A percentile compares a stretch with the other conserved stretches of the same genome.
phyloP scores from a whole-genome alignment of 2,113 vertebrate species.

The Thamnophis sirtalis region DNA sequence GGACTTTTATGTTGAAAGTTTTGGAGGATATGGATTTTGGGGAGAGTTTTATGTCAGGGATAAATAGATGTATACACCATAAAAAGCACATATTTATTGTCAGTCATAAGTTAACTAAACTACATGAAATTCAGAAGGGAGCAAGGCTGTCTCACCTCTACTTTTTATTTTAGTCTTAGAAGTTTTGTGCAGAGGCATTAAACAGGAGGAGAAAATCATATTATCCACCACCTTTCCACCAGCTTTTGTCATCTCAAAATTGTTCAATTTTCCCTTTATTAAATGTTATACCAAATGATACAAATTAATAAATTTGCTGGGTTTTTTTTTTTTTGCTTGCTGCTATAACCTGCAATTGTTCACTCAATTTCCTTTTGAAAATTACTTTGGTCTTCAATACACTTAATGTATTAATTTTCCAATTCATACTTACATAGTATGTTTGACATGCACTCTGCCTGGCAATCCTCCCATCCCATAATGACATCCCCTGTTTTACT shows the following conservation, averaged over 20 bases:
- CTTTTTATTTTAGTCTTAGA: background rate
- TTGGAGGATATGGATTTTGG: background rate
- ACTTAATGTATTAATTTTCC: background rate
- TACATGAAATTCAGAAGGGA: background rate
- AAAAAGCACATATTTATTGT: background rate
- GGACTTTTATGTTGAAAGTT: background rate
- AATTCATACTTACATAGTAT: background rate
- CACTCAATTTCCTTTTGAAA: background rate
- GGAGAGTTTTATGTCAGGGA: background rate
- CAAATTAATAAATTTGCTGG: background rate
- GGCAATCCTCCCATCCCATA: background rate
- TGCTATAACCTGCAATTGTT: background rate
- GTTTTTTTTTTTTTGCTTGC: background rate
- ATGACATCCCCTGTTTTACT: background rate
- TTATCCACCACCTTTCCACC: background rate
- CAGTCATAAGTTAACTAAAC: background rate
- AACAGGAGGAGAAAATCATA: background rate
- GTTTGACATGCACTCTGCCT: background rate
- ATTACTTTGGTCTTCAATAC: background rate
- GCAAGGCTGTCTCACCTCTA: background rate
- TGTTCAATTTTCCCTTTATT: background rate
- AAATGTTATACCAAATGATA: background rate
- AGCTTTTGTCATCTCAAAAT: background rate
- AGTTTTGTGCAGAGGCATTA: background rate
- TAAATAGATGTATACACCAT: background rate